Base-by-base conservation (phyloP, 2,113 vertebrate species). In the Aegotheles bennettii region DNA sequence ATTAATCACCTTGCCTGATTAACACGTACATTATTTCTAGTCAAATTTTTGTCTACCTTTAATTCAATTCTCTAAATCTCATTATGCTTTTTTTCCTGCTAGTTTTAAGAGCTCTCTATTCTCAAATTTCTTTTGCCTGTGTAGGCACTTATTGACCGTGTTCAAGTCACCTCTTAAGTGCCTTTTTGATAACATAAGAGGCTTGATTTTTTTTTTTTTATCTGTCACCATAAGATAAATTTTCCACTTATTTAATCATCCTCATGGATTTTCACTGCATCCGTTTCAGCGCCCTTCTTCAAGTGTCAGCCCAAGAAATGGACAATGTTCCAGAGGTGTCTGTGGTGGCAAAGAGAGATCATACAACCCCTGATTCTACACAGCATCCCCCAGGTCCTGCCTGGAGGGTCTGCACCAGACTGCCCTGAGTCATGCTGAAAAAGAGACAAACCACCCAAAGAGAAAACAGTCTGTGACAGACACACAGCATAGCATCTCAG, bases 1-100 rank as follows among this genome's bases (percentile, higher is more conserved):
- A 95, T 95, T 95, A 94, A 95, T 95, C 53, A 87, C 61, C 65
- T 87, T 91, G 47, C 69, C 77, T 87, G 87, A 94, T 94, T 94
- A 95, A 94, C 65, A 82, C 0, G 4, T 48, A 94, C 57, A 45
- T 78, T 94, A 84, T 93, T 93, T 82, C 91, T 68, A 91, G 69
- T 87, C 70, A 93, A 79, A 60, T 87, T 96, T 97, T 95, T 95
- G 57, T 79, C 91, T 87, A 94, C 57, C 87, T 97, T 96, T 87
- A 91, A 92, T 89, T 91, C 36, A 64, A 45, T 81, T 89, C 87
- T 93, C 69, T 69, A 89, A 79, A 82, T 76, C 70, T 89, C 77
- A 83, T 85, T 75, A 80, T 60, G 40, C 19, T 59, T 87, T 85
- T 83, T 61, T 69, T 40, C 48, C n/a, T 64, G 50, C 42, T 71